Base-by-base conservation (phyloP, 2,888 invertebrate species). In the Lamproptera curius region DNA sequence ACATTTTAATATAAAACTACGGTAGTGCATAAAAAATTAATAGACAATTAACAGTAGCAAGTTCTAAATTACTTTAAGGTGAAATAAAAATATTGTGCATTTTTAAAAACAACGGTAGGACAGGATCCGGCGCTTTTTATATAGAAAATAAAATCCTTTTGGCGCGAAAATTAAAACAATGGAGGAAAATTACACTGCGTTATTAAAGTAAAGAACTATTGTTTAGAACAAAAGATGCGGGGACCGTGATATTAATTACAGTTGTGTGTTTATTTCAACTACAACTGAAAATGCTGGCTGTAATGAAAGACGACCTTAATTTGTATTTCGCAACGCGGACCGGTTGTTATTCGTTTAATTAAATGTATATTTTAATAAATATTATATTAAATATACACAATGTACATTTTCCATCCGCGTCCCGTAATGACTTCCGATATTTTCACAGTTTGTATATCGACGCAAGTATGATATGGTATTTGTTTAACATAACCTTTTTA, bases 141-240 rank as follows among this genome's bases (percentile, higher is more conserved):
- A 10, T 28, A 10, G 10, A 44, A 44, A 41, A 28, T 34, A 40
- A 44, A 49, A 40, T n/a, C 40, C 44, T 49, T 49, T 44, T 20
- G 31, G 31, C 20, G 39, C 36, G 17, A 49, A 49, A 44, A 31
- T 46, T 49, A 40, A 40, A 44, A 49, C 49, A 49, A 44, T 41
- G 49, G 43, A 31, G 35, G 49, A 49, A 49, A 44, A 49, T 49
- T 49, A 49, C 49, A 36, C 35, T 15, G 49, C 49, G 44, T 49
- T 49, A 49, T 49, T 49, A 44, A 49, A 34, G 43, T 49, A 49
- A 49, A 49, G 48, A 49, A 43, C 48, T 49, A 49, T 49, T 49
- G 43, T 49, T 49, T 43, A 40, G 40, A 49, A 49, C 48, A 49
- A 49, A 49, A 49, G 48, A 42, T 37, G 34, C 35, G 16, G 43